Conservation (phyloP, 2,888 invertebrate genomes). For the Polydrusus pterygomalis region DNA sequence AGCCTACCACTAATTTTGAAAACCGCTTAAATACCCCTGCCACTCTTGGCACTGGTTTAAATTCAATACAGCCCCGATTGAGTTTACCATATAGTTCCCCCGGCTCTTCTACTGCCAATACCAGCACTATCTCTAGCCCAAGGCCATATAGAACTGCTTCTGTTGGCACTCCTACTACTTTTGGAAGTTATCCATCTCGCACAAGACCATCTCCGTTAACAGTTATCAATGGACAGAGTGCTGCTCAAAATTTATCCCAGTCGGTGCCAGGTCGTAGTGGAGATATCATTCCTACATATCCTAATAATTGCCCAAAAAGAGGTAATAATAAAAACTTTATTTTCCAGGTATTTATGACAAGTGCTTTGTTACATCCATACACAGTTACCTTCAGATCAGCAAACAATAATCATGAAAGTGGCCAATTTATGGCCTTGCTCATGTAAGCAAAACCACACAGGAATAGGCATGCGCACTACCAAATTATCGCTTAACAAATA, state of each 20-base stretch:
- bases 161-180: not conserved
- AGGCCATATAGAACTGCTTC: constrained; percentile 9
- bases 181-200: constrained; percentile 24
- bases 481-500: no score
- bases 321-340: constrained; percentile 15
- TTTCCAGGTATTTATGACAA: no score
- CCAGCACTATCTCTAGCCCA: no score
- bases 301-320: constrained; percentile 1
- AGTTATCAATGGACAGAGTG: not conserved
- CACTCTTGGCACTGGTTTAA: not conserved
- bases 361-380: no score
- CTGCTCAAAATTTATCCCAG: not conserved
- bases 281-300: constrained; percentile 21
- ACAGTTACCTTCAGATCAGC: no score
- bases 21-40: not conserved
- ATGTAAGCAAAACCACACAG: no score
- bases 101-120: not conserved
- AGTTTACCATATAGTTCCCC: not conserved
- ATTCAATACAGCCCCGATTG: not conserved
- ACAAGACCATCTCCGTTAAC: not conserved
- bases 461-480: no score
- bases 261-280: not conserved
- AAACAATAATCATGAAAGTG: no score
- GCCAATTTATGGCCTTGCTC: no score
- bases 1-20: not conserved